Evolutionary conservation across 2,113 vertebrate genomes (phyloP).

Genomic region (Scopus umbretta): DNA sequence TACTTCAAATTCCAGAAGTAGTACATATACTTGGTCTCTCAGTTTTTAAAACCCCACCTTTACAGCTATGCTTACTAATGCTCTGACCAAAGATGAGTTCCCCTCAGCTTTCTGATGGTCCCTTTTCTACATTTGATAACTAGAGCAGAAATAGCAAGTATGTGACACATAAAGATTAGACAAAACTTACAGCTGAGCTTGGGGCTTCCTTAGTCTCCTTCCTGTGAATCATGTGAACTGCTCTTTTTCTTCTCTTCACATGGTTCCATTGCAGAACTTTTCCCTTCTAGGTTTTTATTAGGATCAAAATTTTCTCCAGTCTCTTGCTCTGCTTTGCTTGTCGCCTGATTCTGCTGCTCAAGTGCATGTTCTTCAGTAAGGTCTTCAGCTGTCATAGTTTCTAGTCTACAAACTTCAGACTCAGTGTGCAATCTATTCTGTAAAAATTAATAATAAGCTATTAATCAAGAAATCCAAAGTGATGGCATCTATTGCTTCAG

Average conservation of each 20-base stretch:
- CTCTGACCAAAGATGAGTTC: background rate
- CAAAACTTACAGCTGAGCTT: background rate
- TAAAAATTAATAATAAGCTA: background rate
- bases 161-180: background rate
- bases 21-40: no score
- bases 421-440: slow-evolving; percentile 15
- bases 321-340: background rate
- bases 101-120: background rate
- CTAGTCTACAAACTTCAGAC: background rate
- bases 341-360: background rate
- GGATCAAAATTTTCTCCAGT: background rate
- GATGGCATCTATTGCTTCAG: background rate
- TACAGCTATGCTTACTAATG: background rate
- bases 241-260: background rate
- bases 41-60: background rate
- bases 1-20: background rate
- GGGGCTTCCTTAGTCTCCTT: background rate
- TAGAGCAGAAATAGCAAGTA: background rate
- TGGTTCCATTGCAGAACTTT: accelerated
- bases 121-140: background rate
- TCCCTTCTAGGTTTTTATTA: background rate
- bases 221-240: background rate
- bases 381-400: background rate
- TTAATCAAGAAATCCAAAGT: background rate
- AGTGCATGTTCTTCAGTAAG: background rate